Percentiles rank a stretch among this genome's conserved stretches.
phyloP scores from a whole-genome alignment of 1,140 invertebrate species.

The Pachypsylla venusta region DNA sequence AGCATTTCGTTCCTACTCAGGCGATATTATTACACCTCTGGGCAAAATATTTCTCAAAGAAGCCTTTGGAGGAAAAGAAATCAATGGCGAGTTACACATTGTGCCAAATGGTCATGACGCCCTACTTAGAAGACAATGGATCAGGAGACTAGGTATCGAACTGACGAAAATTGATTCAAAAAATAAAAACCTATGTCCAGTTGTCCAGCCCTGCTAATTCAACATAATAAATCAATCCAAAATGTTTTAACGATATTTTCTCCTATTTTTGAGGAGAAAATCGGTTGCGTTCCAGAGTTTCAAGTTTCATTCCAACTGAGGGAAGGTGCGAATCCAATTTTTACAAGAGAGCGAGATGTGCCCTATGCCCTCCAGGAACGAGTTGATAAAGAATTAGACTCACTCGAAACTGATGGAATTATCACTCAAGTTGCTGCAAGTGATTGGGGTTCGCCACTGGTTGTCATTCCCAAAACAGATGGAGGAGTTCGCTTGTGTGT shows the following conservation, averaged over 20 bases:
- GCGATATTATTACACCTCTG: constrained; percentile 17
- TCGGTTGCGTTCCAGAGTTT: constrained; percentile 13
- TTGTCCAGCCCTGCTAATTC: no score
- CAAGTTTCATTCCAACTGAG: constrained; percentile 11
- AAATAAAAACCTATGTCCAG: no score
- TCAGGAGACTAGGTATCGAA: constrained; percentile 17
- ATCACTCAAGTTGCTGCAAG: constrained; percentile 24
- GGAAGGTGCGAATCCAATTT: constrained; percentile 14
- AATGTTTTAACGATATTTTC: constrained; percentile 13
- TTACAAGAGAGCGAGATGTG: constrained; percentile 14
- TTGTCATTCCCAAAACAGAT: constrained; percentile 29
- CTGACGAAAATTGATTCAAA: constrained; percentile 7
- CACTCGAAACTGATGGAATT: constrained; percentile 19
- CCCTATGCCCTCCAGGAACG: constrained; percentile 11
- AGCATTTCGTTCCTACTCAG: constrained; percentile 19
- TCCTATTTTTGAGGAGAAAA: constrained; percentile 18
- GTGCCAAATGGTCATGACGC: constrained; percentile 18
- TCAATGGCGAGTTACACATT: constrained; percentile 14
- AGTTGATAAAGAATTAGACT: constrained; percentile 16
- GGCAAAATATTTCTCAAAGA: constrained; percentile 17
- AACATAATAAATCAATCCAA: constrained; percentile 9
- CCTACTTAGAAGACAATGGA: constrained; percentile 17
- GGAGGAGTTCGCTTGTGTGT: constrained; percentile 30
- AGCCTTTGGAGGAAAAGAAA: constrained; percentile 4
- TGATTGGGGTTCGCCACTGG: constrained; percentile 30